Evolutionary conservation across 1,140 invertebrate genomes (phyloP).

Genomic region (Epicauta chinensis): DNA sequence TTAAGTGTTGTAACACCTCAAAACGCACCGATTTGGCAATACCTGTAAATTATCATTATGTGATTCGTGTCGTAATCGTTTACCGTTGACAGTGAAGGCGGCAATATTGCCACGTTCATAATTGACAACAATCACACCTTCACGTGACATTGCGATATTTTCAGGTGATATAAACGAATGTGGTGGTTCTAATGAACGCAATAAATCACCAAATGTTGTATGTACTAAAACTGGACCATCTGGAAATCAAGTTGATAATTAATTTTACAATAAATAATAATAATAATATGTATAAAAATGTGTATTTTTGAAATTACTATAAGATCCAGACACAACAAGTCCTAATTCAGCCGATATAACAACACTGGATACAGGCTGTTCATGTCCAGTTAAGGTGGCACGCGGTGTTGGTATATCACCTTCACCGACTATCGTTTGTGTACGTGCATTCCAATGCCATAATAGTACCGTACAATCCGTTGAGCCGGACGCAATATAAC

Average conservation of each 20-base stretch:
- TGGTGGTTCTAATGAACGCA: slow-evolving; percentile 82
- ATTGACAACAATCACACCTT: slow-evolving; percentile 93
- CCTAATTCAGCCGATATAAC: slow-evolving; percentile 97
- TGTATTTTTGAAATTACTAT: slow-evolving; percentile 52
- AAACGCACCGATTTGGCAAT: no score
- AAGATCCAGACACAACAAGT: slow-evolving; percentile 90
- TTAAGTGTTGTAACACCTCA: no score
- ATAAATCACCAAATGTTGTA: slow-evolving; percentile 96
- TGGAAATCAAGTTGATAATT: slow-evolving; percentile 44
- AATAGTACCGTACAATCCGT: slow-evolving; percentile 96
- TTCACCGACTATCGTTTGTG: slow-evolving; percentile 94
- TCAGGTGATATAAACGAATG: slow-evolving; percentile 76
- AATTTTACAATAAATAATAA: not conserved
- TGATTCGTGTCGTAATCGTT: slow-evolving; percentile 76
- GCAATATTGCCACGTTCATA: slow-evolving; percentile 89
- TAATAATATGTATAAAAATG: not conserved
- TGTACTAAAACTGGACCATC: slow-evolving; percentile 95
- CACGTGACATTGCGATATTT: slow-evolving; percentile 87
- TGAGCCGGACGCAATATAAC: slow-evolving; percentile 95
- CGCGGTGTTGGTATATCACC: slow-evolving; percentile 90
- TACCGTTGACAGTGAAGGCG: slow-evolving; percentile 89
- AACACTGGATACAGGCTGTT: slow-evolving; percentile 89
- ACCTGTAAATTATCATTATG: slow-evolving; percentile 96
- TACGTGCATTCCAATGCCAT: slow-evolving; percentile 98
- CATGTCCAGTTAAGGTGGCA: slow-evolving; percentile 94